Percentiles rank a stretch among this genome's conserved stretches.
Conservation (phyloP, 1,140 invertebrate species). For the Microplitis demolitor region DNA sequence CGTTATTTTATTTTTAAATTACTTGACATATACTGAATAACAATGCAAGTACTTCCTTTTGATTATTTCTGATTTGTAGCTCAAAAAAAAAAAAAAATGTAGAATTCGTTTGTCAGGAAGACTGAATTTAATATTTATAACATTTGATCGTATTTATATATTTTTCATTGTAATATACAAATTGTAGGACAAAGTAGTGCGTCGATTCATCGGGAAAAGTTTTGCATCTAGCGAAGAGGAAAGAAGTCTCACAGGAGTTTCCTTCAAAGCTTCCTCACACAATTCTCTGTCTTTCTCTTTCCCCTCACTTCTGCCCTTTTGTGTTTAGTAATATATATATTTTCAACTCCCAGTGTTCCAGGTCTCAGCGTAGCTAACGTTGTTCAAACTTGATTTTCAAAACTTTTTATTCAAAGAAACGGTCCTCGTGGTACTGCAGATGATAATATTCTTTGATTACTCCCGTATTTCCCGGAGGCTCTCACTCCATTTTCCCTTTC, state of each 20-base stretch:
- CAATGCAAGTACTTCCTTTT: no score
- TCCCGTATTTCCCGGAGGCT: constrained; percentile 19
- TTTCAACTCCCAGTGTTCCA: background rate
- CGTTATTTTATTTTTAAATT: no score
- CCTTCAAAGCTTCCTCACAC: background rate
- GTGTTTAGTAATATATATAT: background rate
- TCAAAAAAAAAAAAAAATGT: no score
- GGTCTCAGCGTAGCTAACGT: constrained; percentile 8
- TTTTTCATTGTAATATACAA: background rate
- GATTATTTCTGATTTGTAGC: no score
- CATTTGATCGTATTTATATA: background rate
- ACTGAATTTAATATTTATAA: no score
- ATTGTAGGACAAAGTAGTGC: background rate
- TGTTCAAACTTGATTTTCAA: constrained; percentile 26
- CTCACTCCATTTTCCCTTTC: background rate
- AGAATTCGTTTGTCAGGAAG: no score
- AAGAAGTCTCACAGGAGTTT: background rate
- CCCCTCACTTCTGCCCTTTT: background rate
- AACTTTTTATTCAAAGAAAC: constrained; percentile 23
- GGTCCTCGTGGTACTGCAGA: constrained; percentile 8
- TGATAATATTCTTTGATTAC: constrained; percentile 28
- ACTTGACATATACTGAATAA: no score
- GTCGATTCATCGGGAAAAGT: constrained; percentile 22
- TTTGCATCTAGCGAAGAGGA: background rate
- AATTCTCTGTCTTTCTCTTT: background rate